Evolutionary conservation across 2,797 vertebrate genomes (phyloP), one percentile per base, ranked within the genome.

Genomic region (Buceros bicornis): DNA sequence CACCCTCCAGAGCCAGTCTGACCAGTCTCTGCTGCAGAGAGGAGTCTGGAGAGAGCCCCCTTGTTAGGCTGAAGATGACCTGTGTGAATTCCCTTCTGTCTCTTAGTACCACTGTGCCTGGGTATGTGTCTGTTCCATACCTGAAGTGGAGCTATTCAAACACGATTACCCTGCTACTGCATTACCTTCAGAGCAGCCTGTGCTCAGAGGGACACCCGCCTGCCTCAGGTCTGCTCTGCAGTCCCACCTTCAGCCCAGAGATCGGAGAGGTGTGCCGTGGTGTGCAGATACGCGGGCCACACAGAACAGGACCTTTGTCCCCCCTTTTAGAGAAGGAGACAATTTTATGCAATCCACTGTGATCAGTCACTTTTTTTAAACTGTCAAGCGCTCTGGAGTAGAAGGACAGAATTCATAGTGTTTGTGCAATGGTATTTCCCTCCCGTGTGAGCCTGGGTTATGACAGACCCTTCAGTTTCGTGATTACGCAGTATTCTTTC

Each of bases 1-100:
- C 37, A 11, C 37, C 7, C 28, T 69, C 35, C 60, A 72, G 81
- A 56, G 42, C 31, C 37, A 40, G 37, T 87, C 57, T 73, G 50
- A 17, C 71, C 14, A 0, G 37, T 40, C 37, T 25, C 1, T 1
- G 42, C 53, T 51, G 35, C 0, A 1, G 58, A 37, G 29, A 54
- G 20, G 25, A 40, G 31, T 16, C 69, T 57, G 31, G 26, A 40
- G 58, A 62, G 43, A 80, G 5, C 17, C 17, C 53, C 37, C 64
- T 56, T 56, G n/a, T 45, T 35, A 53, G 53, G 33, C 28, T 57
- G 25, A 73, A 85, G 92, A 82, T 58, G 79, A 74, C 53, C 43
- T 29, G 8, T n/a, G 37, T n/a, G 51, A 69, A 51, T 82, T 25
- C 4, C 18, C 16, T 60, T 80, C 42, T 60, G 33, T 40, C 47